These are phyloP conservation scores for Apodemus sylvaticus DNA, from an alignment of 2,113 vertebrate genomes.

Conservation along the genomic window DNA sequence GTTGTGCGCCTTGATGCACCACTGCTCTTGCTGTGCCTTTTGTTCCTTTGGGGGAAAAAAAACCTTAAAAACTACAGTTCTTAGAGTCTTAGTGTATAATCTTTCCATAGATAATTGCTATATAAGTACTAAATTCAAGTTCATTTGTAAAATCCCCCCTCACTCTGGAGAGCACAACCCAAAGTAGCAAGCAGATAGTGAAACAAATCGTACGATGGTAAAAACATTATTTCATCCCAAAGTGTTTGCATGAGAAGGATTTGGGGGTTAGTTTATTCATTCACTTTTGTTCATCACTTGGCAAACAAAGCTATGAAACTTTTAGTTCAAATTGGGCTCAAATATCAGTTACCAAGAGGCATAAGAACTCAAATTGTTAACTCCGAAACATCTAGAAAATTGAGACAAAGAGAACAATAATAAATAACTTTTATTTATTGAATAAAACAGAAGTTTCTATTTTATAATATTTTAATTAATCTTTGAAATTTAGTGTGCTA, in stretches of 20 bases:
- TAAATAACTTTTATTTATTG: not conserved
- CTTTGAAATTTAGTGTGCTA: not conserved
- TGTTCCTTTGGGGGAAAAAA: not conserved
- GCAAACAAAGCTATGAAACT: not conserved
- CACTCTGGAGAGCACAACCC: too few relatives aligned
- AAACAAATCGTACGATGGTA: too few relatives aligned
- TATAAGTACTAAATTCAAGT: not conserved
- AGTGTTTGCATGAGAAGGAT: not conserved
- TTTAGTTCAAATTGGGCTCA: not conserved
- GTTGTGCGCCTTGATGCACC: not conserved
- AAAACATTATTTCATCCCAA: not conserved
- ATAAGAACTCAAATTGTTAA: not conserved
- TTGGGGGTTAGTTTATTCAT: not conserved
- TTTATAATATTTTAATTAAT: not conserved
- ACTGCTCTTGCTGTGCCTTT: not conserved
- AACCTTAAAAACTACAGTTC: not conserved
- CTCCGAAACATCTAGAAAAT: not conserved
- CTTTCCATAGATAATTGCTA: not conserved
- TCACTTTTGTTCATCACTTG: not conserved
- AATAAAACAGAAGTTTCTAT: too few relatives aligned
- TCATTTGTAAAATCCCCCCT: not conserved
- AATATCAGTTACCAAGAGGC: not conserved
- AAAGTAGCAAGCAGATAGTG: not conserved
- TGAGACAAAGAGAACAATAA: not conserved
- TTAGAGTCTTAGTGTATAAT: not conserved